Evolutionary conservation across 1,140 invertebrate genomes (phyloP), one percentile per base, ranked within the genome.

Genomic region (Drosophila busckii): DNA sequence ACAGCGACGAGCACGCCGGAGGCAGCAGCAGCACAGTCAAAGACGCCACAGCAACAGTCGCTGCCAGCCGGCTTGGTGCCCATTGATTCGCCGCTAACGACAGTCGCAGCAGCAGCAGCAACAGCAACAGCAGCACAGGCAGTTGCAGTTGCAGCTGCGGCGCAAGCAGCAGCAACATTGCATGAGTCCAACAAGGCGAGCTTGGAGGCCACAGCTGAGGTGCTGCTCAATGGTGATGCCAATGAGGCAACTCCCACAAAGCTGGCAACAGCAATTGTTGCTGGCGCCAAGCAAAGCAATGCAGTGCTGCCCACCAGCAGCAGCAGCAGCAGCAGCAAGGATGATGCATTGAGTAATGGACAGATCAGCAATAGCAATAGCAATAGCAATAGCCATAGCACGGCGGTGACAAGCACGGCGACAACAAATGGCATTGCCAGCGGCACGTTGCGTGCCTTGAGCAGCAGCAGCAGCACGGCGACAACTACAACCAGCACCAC

Each of bases 61-160:
- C 73, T 67, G 75, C 23, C 83, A 68, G 23, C 85, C 84, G 62
- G 88, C 82, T 46, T 85, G 85, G 88, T 69, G 87, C 88, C 65
- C 55, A 89, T 61, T 76, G 89, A 54, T 4, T 59, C 75, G 12
- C 58, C 69, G 2, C 13, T 65, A 32, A 12, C 60, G n/a, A 26
- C 34, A 9, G 23, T 9, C 8, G 12, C 4, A n/a, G 22, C 40
- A 22, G 4, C 38, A 12, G 38, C 61, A 65, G 9, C 44, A 69
- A 17, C 8, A 48, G 2, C 17, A 41, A n/a, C 15, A 38, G 32
- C 50, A 15, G 20, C 8, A 62, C 59, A 12, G 20, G 38, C 8
- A 56, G 37, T 2, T 41, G 50, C 16, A 15, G n/a, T n/a, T n/a
- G n/a, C 29, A 4, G 32, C 49, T 5, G 17, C 26, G 2, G 31